phyloP scores from a whole-genome alignment of 2,113 vertebrate species.

The Aythya baeri region DNA sequence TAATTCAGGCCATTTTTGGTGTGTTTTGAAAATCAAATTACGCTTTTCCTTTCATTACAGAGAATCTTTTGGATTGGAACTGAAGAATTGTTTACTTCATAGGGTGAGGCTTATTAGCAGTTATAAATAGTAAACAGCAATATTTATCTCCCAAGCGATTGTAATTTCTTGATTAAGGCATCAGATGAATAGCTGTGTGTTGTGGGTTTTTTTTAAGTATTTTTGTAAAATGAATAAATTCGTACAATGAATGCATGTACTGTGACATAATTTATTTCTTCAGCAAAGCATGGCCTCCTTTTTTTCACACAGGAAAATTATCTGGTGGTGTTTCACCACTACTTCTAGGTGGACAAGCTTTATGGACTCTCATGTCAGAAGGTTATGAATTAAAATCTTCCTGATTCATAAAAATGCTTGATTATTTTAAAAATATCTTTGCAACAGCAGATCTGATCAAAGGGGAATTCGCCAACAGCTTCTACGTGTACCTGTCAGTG shows the following conservation, averaged over 20 bases:
- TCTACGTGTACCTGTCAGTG: not conserved
- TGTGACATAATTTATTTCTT: not conserved
- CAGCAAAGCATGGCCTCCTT: not conserved
- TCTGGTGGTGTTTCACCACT: not conserved
- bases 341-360: not conserved
- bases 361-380: not conserved
- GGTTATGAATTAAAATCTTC: not conserved
- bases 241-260: not conserved
- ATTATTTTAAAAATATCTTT: not conserved
- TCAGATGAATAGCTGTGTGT: not conserved
- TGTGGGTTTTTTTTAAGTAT: not conserved
- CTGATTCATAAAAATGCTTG: not conserved
- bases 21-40: conserved; percentile 49
- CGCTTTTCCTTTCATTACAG: conserved; percentile 49
- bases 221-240: not conserved
- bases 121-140: conserved; percentile 40
- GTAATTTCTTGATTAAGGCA: conserved; percentile 25
- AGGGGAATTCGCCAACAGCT: not conserved
- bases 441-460: not conserved
- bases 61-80: conserved; percentile 20
- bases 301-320: not conserved
- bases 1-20: conserved; percentile 20
- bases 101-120: not conserved
- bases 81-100: conserved; percentile 40
- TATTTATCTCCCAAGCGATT: not conserved